Percentiles rank a stretch among this genome's conserved stretches.
phyloP scores from a whole-genome alignment of 2,113 vertebrate species.

The Meles meles region DNA sequence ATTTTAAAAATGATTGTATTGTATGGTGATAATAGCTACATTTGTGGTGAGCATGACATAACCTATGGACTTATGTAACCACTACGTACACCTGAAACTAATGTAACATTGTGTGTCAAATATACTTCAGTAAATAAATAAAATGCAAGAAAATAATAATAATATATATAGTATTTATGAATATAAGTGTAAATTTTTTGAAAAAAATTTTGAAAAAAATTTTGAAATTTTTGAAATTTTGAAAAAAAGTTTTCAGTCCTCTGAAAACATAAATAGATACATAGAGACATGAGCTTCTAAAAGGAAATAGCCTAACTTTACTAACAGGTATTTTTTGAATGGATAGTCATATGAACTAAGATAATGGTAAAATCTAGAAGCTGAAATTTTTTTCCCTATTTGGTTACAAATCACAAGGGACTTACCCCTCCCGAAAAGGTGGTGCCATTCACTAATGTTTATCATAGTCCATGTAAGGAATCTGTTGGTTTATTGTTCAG shows the following conservation, averaged over 20 bases:
- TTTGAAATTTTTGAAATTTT: too few relatives aligned
- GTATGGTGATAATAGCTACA: background rate
- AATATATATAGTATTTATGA: background rate
- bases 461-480: background rate
- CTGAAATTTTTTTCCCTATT: background rate
- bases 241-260: background rate
- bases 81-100: background rate
- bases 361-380: background rate
- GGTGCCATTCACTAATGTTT: background rate
- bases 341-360: background rate
- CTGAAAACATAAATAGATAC: background rate
- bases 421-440: background rate
- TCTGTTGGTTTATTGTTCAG: background rate
- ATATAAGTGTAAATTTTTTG: background rate
- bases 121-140: background rate
- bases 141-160: background rate
- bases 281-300: background rate
- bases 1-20: background rate
- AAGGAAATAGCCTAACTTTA: background rate
- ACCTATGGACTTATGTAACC: background rate
- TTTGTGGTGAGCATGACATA: background rate
- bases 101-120: background rate
- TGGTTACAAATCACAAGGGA: background rate
- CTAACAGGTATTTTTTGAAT: background rate
- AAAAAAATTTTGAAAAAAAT: too few relatives aligned